These are phyloP conservation scores for Hedychridium roseum DNA, from an alignment of 2,888 invertebrate genomes.

Conservation along the genomic window DNA sequence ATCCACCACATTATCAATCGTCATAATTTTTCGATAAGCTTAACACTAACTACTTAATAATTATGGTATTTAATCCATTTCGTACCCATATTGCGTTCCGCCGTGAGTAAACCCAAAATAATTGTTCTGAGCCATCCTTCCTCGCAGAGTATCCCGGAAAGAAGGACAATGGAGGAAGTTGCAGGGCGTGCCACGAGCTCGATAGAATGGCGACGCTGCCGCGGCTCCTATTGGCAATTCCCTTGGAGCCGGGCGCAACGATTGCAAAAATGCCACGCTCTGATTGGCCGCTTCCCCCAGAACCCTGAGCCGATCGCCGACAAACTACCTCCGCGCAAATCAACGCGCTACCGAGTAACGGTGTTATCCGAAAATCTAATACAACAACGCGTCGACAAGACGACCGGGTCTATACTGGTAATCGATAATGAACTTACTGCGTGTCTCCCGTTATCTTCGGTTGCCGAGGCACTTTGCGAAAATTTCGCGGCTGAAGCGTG, in stretches of 20 bases:
- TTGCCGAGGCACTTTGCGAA: constrained; percentile 27
- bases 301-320: constrained; percentile 33
- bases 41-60: constrained; percentile 45
- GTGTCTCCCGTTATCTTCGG: constrained; percentile 29
- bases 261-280: constrained; percentile 37
- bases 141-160: constrained; percentile 60
- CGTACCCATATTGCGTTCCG: constrained; percentile 91
- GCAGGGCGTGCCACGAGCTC: constrained; percentile 58
- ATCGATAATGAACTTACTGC: constrained; percentile 37
- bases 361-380: constrained; percentile 27
- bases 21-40: constrained; percentile 27
- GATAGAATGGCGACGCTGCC: constrained; percentile 42
- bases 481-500: constrained; percentile 31
- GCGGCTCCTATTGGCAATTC: constrained; percentile 46
- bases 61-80: constrained; percentile 42
- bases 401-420: constrained; percentile 21
- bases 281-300: constrained; percentile 43
- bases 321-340: constrained; percentile 42
- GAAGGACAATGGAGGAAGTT: constrained; percentile 60
- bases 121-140: constrained; percentile 87
- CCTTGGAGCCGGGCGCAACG: constrained; percentile 36
- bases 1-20: constrained; percentile 25
- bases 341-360: constrained; percentile 32
- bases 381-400: constrained; percentile 24
- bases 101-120: constrained; percentile 95